Evolutionary conservation across 1,140 invertebrate species (phyloP), one percentile per base, ranked within the genome.

Genomic region (Himalopsyche phryganea): DNA sequence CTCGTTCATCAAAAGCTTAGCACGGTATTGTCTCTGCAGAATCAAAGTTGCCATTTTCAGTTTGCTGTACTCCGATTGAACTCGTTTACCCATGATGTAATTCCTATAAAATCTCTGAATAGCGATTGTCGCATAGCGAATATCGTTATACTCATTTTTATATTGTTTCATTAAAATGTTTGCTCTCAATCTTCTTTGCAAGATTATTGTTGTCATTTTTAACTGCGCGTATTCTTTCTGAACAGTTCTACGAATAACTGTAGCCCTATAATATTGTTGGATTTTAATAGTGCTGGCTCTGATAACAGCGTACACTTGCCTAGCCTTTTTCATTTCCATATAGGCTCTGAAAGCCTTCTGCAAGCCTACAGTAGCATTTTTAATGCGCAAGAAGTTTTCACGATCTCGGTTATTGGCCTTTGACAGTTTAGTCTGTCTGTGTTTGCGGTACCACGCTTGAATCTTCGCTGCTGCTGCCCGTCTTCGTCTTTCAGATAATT

Each of bases 81-180:
- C 54, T 55, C 66, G 66, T 50, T 67, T 71, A 14, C 52, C 53
- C 0, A 58, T 14, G 19, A 46, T 9, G 44, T 50, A 61, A 48
- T 73, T 74, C 60, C 72, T 75, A 65, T 70, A 81, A 53, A 66
- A 70, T 44, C 58, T 69, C 60, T 81, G 81, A 49, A 83, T 66
- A 0, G 67, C 38, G 7, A 76, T 59, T 2, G 69, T 61, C 28
- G 71, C 66, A 52, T 54, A 44, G 53, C 54, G 71, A 17, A 61
- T 64, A 2, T 67, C 20, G 2, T 50, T n/a, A 46, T 74, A 78
- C 3, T 71, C 55, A 2, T 53, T 51, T 47, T 69, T 68, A 18
- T 69, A 66, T 38, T 61, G 53, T 65, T 65, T 75, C 65, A 74
- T 74, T 1, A 69, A 23, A 11, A 69, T 33, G 58, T 76, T 75